These are phyloP conservation scores for Barypeithes pellucidus DNA, from an alignment of 2,888 invertebrate genomes.

Conservation along the genomic window DNA sequence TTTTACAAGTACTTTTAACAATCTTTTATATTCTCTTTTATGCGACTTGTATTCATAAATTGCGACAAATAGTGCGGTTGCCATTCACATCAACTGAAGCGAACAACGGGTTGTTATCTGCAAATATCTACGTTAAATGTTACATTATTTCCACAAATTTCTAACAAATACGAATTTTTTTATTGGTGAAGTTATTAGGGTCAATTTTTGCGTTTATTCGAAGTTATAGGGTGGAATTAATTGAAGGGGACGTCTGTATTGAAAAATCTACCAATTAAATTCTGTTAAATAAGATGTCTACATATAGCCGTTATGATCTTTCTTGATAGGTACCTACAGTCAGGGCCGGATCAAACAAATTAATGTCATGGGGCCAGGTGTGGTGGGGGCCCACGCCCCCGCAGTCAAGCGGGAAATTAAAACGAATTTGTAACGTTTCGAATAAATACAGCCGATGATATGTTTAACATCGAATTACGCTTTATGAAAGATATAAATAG, in stretches of 20 bases:
- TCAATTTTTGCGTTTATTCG: slow-evolving; percentile 10
- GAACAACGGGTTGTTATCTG: slow-evolving; percentile 59
- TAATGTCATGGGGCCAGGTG: too few relatives aligned
- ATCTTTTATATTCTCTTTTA: slow-evolving; percentile 37
- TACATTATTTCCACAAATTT: slow-evolving; percentile 58
- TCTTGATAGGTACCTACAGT: too few relatives aligned
- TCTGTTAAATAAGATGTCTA: background rate
- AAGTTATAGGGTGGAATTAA: background rate
- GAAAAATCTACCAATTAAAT: slow-evolving; percentile 1
- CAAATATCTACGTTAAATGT: slow-evolving; percentile 60
- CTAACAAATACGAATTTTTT: slow-evolving; percentile 6
- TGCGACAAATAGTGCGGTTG: slow-evolving; percentile 42
- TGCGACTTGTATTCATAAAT: slow-evolving; percentile 36
- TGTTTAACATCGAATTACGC: too few relatives aligned
- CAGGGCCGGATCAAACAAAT: too few relatives aligned
- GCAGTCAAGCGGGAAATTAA: too few relatives aligned
- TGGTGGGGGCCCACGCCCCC: too few relatives aligned
- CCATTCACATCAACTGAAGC: slow-evolving; percentile 60
- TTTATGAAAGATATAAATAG: too few relatives aligned
- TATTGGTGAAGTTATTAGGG: slow-evolving; percentile 19
- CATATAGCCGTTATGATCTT: too few relatives aligned
- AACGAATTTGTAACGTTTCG: too few relatives aligned
- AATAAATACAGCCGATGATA: too few relatives aligned
- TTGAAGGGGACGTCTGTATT: slow-evolving; percentile 4
- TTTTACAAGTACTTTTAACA: slow-evolving; percentile 31